Base-by-base conservation (phyloP, 2,888 invertebrate genomes). In the Camponotus fellah region DNA sequence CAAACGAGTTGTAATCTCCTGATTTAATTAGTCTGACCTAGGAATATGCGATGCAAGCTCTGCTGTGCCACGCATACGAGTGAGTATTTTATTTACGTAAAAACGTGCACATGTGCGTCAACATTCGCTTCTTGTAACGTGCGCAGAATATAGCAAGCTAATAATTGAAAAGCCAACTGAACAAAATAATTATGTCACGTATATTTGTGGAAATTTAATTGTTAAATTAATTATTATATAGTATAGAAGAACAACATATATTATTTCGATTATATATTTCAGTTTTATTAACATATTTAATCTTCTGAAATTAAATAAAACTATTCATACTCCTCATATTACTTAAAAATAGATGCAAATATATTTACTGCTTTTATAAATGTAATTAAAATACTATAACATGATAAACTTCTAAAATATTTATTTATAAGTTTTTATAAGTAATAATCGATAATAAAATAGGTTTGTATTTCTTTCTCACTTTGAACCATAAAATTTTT, bases 21-120 rank as follows among this genome's bases (percentile, higher is more conserved):
- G 43, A 75, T 75, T 75, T 75, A 75, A 75, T 75, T 75, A 75
- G 62, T 21, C 60, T 75, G 62, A 75, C 62, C 32, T 75, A 75
- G 43, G 34, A 62, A 32, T 75, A 72, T 72, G 26, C 26, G 21
- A 58, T 17, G 34, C 32, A n/a, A 74, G 26, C 32, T 43, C 43
- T 43, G 60, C 14, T 60, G 74, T n/a, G n/a, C 14, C 40, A 26
- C 43, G 12, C n/a, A 34, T 62, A 62, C n/a, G 43, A 62, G n/a
- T 58, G 40, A 58, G 60, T 62, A 8, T n/a, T 75, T 32, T 62
- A 62, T 62, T 75, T 75, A 62, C 32, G 74, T 62, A 62, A 75
- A 74, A 75, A 34, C n/a, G 32, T 62, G 32, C 32, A 12, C 34
- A 74, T 32, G 34, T 62, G 62, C 14, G n/a, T 60, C 17, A 62